Conservation (phyloP, 2,113 vertebrate species). For the Anguilla rostrata region DNA sequence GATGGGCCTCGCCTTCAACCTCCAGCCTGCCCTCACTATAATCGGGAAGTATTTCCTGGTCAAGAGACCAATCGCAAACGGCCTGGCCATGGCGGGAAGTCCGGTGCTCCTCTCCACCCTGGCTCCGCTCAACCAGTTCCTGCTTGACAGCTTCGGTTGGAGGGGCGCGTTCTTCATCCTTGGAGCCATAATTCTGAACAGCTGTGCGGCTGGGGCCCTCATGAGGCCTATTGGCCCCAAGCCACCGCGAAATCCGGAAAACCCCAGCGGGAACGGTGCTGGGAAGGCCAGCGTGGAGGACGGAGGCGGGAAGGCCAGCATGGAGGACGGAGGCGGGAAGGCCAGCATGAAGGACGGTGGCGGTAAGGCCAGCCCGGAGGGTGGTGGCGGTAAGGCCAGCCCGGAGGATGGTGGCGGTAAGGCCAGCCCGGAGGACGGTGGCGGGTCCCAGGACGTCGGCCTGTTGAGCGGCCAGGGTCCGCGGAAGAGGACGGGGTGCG, state of each 20-base stretch:
- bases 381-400: slow-evolving; percentile 16
- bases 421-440: not conserved
- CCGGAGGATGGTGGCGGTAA: slow-evolving; percentile 12
- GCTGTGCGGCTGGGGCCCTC: slow-evolving; percentile 76
- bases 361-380: slow-evolving; percentile 13
- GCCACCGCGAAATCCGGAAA: slow-evolving; percentile 20
- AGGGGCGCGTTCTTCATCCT: slow-evolving; percentile 79
- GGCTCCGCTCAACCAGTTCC: slow-evolving; percentile 77
- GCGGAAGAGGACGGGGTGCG: slow-evolving; percentile 48
- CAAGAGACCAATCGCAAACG: slow-evolving; percentile 74
- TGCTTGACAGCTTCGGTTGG: slow-evolving; percentile 80
- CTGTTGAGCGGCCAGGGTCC: slow-evolving; percentile 25
- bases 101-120: slow-evolving; percentile 74
- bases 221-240: slow-evolving; percentile 71
- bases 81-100: slow-evolving; percentile 77
- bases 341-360: not conserved
- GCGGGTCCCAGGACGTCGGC: not conserved
- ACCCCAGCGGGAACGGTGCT: slow-evolving; percentile 24
- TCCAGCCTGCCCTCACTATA: slow-evolving; percentile 80
- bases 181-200: slow-evolving; percentile 71
- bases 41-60: slow-evolving; percentile 77
- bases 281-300: slow-evolving; percentile 9
- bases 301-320: slow-evolving; percentile 10
- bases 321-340: no score
- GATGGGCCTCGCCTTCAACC: slow-evolving; percentile 78